Conservation (phyloP, 2,797 vertebrate genomes). For the Chelonia mydas region DNA sequence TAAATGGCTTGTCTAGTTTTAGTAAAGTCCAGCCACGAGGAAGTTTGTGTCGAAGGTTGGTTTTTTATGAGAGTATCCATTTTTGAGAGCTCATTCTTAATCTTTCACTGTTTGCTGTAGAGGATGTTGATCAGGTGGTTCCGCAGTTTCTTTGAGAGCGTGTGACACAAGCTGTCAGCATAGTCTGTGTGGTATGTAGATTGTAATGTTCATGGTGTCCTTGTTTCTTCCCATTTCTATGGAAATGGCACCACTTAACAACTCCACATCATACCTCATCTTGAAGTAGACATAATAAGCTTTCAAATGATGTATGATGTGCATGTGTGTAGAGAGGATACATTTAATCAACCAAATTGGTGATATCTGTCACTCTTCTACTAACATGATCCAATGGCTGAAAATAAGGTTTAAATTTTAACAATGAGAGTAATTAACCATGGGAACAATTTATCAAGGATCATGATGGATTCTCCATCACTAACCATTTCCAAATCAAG, state of each 20-base stretch:
- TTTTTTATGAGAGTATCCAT: too few species aligned
- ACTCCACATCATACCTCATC: not conserved
- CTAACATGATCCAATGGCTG: not conserved
- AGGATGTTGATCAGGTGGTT: too few species aligned
- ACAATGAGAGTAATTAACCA: too few species aligned
- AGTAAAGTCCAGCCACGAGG: too few species aligned
- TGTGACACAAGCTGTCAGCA: too few species aligned
- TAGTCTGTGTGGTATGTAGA: too few species aligned
- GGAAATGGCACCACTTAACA: not conserved
- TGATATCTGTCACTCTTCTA: not conserved
- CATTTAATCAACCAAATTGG: not conserved
- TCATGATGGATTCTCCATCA: not conserved
- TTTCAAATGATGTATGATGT: not conserved
- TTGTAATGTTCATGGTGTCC: not conserved
- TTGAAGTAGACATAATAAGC: not conserved
- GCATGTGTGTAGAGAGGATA: not conserved
- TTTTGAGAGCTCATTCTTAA: too few species aligned
- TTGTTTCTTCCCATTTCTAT: not conserved
- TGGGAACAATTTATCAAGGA: not conserved
- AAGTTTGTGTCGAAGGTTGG: too few species aligned
- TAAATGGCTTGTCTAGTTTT: too few species aligned
- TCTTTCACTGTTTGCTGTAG: too few species aligned
- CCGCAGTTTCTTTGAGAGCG: too few species aligned
- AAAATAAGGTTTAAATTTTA: too few species aligned
- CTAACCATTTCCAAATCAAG: not conserved